Evolutionary conservation across 2,888 invertebrate species (phyloP), one percentile per base, ranked within the genome.

Genomic region (Heliconius ismenius): DNA sequence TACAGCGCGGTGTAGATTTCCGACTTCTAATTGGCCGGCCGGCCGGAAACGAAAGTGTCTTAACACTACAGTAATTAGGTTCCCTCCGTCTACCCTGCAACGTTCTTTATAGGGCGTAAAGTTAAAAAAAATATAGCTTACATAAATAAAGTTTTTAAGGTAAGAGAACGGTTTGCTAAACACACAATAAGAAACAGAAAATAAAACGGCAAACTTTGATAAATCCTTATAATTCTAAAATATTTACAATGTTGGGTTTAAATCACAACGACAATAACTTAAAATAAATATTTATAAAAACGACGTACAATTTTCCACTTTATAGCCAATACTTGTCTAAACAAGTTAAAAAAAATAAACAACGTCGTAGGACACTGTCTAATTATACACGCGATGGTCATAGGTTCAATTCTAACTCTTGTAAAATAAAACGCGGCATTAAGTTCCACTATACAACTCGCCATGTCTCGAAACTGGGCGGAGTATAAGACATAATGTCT

Each of bases 221-320:
- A 85, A 84, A 85, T 81, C 76, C 86, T 87, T 89, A 88, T 88
- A 85, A 85, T 88, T 85, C 83, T 86, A 88, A 81, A 85, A 86
- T 89, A 89, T 89, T 88, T 89, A 90, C 89, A 91, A 86, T 84
- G 85, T 87, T 88, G 87, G 76, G 76, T 85, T 87, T 84, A 86
- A 86, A 90, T 91, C 88, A 91, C 90, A 91, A 93, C 91, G 88
- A 90, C 49, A 91, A 88, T 90, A 91, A 91, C 88, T 90, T 91
- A 91, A 86, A 84, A 90, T 88, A 90, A 91, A 91, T 90, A 89
- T 85, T 84, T 85, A 85, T 84, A 79, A 75, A 79, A 75, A 26
- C 26, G 24, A 24, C 36, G 11, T 21, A 62, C 72, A 76, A 58
- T 70, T 77, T 74, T 58, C 69, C 67, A 77, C 74, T 77, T 49